These are phyloP conservation scores for Pelosia muscerda DNA, from an alignment of 2,888 invertebrate species.

Conservation along the genomic window DNA sequence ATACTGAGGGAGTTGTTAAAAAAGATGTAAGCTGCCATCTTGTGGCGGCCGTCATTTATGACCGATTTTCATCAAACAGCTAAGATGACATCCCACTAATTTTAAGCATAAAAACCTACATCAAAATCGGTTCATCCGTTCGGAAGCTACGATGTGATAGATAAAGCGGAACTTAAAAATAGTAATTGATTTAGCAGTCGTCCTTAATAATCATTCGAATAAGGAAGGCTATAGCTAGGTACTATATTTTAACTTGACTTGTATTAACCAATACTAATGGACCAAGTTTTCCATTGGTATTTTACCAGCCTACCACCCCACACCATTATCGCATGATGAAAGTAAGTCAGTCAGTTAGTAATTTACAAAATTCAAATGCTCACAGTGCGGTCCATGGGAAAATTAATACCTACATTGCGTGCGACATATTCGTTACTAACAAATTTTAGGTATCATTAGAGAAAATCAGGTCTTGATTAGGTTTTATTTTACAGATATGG, in stretches of 20 bases:
- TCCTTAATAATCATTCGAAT: too few species aligned
- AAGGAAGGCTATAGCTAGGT: not conserved
- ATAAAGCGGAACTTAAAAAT: too few species aligned
- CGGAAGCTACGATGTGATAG: too few species aligned
- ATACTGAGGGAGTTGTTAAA: too few species aligned
- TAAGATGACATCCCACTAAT: too few species aligned
- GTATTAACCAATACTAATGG: not conserved
- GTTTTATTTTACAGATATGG: conserved; percentile 22
- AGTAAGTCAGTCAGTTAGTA: conserved; percentile 9
- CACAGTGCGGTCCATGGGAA: conserved; percentile 16
- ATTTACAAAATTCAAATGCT: conserved; percentile 20
- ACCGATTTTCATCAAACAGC: too few species aligned
- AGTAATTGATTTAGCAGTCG: too few species aligned
- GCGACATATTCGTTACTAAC: conserved; percentile 25
- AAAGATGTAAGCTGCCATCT: too few species aligned
- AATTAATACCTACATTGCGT: conserved; percentile 32
- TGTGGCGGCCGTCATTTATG: too few species aligned
- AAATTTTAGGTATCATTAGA: conserved; percentile 21
- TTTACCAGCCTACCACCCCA: not conserved
- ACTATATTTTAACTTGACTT: not conserved
- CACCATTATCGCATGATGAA: conserved; percentile 1
- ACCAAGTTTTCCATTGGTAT: not conserved
- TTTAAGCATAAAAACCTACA: too few species aligned
- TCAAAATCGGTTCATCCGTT: too few species aligned
- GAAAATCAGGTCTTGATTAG: conserved; percentile 24